Evolutionary conservation across 2,888 invertebrate genomes (phyloP).

Genomic region (Pteria penguin): DNA sequence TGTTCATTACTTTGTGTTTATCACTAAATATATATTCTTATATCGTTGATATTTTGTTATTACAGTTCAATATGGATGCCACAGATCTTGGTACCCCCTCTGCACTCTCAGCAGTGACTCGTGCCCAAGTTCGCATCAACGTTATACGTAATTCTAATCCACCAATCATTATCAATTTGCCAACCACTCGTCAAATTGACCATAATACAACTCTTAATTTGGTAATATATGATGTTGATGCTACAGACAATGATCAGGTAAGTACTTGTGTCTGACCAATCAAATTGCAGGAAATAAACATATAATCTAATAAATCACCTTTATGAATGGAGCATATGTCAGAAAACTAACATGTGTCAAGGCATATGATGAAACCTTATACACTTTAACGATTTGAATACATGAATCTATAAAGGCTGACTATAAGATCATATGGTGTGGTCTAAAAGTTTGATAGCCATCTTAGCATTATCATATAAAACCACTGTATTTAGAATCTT

Average conservation of each 20-base stretch:
- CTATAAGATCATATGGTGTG: too few species aligned
- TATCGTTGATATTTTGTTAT: too few species aligned
- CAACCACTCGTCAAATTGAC: constrained; percentile 2
- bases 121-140: constrained; percentile 56
- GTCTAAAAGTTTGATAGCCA: too few species aligned
- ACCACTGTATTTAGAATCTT: too few species aligned
- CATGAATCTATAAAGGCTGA: too few species aligned
- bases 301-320: not conserved
- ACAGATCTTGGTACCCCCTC: constrained; percentile 50
- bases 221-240: constrained; percentile 47
- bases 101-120: constrained; percentile 16
- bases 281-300: not conserved
- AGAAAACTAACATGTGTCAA: too few species aligned
- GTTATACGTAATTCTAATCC: constrained; percentile 55
- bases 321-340: too few species aligned
- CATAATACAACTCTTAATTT: constrained; percentile 27
- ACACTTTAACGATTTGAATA: too few species aligned
- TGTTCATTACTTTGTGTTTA: too few species aligned
- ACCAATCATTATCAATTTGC: constrained; percentile 47
- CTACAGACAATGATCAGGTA: constrained; percentile 54
- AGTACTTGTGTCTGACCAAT: not conserved
- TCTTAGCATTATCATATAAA: too few species aligned
- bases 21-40: too few species aligned
- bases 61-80: constrained; percentile 58
- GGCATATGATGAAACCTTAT: too few species aligned